A percentile compares a stretch with the other conserved stretches of the same genome.
Conservation (phyloP, 92 coral and sea anemone species). For the Parazoanthus swiftii region DNA sequence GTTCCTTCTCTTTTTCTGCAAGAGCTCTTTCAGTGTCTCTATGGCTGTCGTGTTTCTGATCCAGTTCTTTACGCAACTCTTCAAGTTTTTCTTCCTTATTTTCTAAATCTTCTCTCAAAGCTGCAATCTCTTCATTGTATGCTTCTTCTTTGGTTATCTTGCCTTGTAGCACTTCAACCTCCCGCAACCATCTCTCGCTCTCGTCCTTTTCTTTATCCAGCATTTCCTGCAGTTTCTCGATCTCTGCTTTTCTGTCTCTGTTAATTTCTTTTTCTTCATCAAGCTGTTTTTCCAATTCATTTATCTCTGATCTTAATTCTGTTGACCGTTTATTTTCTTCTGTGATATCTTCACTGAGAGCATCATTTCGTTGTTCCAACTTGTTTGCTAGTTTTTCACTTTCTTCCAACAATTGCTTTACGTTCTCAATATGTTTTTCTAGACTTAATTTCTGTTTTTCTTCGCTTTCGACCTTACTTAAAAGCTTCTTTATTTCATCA, state of each 20-base stretch:
- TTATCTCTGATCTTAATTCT: slow-evolving; percentile 64
- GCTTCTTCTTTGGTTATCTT: slow-evolving; percentile 63
- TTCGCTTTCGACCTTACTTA: slow-evolving; percentile 53
- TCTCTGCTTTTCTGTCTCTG: slow-evolving; percentile 46
- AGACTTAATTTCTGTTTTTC: slow-evolving; percentile 70
- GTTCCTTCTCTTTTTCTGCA: slow-evolving; percentile 18
- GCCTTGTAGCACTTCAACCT: slow-evolving; percentile 53
- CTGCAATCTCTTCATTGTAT: slow-evolving; percentile 32
- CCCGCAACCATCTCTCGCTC: slow-evolving; percentile 62
- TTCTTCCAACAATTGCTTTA: slow-evolving; percentile 69
- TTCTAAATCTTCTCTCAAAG: slow-evolving; percentile 47
- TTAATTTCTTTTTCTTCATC: slow-evolving; percentile 60
- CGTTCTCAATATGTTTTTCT: slow-evolving; percentile 59
- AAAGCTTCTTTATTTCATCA: slow-evolving; percentile 67
- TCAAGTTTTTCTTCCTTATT: slow-evolving; percentile 56
- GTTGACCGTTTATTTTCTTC: slow-evolving; percentile 63
- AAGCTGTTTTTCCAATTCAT: slow-evolving; percentile 61
- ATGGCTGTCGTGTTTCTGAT: background rate
- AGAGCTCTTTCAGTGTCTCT: slow-evolving; percentile 11
- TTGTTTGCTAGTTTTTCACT: slow-evolving; percentile 71
- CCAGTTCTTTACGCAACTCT: slow-evolving; percentile 33
- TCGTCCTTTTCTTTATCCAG: slow-evolving; percentile 54
- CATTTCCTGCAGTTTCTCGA: slow-evolving; percentile 58
- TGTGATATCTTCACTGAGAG: slow-evolving; percentile 61
- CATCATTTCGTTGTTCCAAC: slow-evolving; percentile 67